Base-by-base conservation (phyloP, 2,113 vertebrate genomes). In the Phoxinus phoxinus region DNA sequence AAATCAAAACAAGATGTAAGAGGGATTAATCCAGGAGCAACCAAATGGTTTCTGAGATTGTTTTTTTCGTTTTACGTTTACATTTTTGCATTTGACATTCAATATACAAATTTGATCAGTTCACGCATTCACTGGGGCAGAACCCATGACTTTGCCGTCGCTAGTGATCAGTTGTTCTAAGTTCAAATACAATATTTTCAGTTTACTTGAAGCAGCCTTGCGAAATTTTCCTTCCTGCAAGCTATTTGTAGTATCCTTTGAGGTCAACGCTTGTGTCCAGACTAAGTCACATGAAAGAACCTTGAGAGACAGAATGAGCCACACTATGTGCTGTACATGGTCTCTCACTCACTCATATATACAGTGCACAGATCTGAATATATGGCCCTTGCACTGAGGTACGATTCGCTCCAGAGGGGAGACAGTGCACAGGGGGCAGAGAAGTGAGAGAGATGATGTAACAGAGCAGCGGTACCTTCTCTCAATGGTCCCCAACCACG, bases 401-500 rank as follows among this genome's bases (percentile, higher is more conserved):
- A 32, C 9, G 46, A 30, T 69, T 81, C 37, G 65, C 59, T 81
- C 59, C 13, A 65, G n/a, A 81, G 9, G 48, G 74, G 21, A 79
- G 21, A 81, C 25, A 23, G 61, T 67, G 63, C 79, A 81, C 15
- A 81, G 25, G 27, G 61, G 59, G 25, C 15, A 65, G 13, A 46
- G 78, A 15, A 74, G 19, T 74, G 53, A 72, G 80, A 48, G 79
- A 81, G 27, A 48, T 11, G 3, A 79, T 46, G 87, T 89, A 88
- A 80, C 87, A 86, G 83, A 67, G 44, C 77, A 90, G 85, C 3
- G 44, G 91, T 94, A 93, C 92, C 92, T 91, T 92, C 90, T 92
- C 85, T 93, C 91, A 92, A 88, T 90, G 79, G 90, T 92, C 91
- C 90, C 92, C 89, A 93, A 92, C 92, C 92, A 93, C 86, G 89